Base-by-base conservation (phyloP, 2,888 invertebrate species). In the Lasioglossum vierecki region DNA sequence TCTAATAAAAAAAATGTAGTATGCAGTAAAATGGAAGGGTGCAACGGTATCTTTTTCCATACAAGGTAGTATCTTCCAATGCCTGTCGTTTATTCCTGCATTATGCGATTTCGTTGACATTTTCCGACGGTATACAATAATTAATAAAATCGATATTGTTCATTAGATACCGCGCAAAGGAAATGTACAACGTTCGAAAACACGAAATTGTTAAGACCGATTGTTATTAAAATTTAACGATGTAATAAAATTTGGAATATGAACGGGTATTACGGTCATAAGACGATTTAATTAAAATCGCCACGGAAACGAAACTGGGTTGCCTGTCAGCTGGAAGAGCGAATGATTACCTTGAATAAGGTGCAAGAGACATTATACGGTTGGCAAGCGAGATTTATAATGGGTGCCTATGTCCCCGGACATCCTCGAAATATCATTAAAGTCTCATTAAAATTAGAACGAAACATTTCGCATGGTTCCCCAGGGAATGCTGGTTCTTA, bases 381-480 rank as follows among this genome's bases (percentile, higher is more conserved):
- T 84, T 85, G 39, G 79, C 63, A 80, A 53, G 39, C 41, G 39
- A 82, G 77, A 89, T 89, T 88, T 88, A 88, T 63, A 71, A 66
- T 60, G 70, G 41, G 41, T 60, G 68, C 74, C 60, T 30, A 77
- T 88, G 71, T 70, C 49, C 79, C 73, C 79, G 76, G 77, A 83
- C 83, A 85, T 87, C 76, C 86, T 88, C 84, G 84, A 89, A 90
- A 89, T 90, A 90, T 87, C 87, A 87, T 90, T 90, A 90, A 90
- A 90, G 88, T 89, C 88, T 90, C 89, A 88, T 90, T 90, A 89
- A 90, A 90, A 90, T 90, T 90, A 89, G 80, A 83, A 80, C 81
- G 83, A 73, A 84, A 82, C 84, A 76, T 86, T 89, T 83, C 81
- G 82, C 87, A 81, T 76, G 77, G 87, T 78, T 85, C 88, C 84